Conservation (phyloP, 2,888 invertebrate genomes). For the Cheilosia vernalis region DNA sequence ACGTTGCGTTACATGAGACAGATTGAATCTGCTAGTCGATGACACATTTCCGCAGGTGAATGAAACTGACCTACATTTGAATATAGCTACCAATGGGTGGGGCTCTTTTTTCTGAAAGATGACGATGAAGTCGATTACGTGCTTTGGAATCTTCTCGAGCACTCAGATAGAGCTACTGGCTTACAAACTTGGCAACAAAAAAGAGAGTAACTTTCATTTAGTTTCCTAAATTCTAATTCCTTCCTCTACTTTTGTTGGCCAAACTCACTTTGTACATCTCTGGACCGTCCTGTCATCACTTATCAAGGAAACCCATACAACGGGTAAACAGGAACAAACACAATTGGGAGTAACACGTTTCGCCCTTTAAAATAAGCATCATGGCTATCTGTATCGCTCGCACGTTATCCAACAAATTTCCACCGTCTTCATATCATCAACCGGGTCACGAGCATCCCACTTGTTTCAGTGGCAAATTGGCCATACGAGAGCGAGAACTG, state of each 20-base stretch:
- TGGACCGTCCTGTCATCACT: too few relatives aligned
- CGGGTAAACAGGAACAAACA: neutral
- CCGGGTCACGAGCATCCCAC: conserved; percentile 11
- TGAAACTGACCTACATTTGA: neutral
- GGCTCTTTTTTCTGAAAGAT: too few relatives aligned
- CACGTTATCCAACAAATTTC: neutral
- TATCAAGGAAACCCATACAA: neutral
- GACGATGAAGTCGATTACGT: too few relatives aligned
- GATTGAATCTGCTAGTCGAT: conserved; percentile 11
- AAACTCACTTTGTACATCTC: too few relatives aligned
- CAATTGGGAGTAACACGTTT: neutral
- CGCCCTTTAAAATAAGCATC: conserved; percentile 1
- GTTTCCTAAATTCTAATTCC: too few relatives aligned
- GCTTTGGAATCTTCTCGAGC: too few relatives aligned
- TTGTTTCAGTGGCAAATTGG: conserved; percentile 42
- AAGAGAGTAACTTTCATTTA: too few relatives aligned
- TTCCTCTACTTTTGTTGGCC: too few relatives aligned
- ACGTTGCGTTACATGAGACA: conserved; percentile 28
- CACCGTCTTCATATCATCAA: conserved; percentile 8
- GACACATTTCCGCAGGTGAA: neutral
- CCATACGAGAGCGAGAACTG: conserved; percentile 46
- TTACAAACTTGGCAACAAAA: too few relatives aligned
- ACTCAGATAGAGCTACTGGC: too few relatives aligned
- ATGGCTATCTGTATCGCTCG: neutral
- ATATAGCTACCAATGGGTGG: neutral